phyloP scores from a whole-genome alignment of 1,140 invertebrate species.

The Micrasema minimum region DNA sequence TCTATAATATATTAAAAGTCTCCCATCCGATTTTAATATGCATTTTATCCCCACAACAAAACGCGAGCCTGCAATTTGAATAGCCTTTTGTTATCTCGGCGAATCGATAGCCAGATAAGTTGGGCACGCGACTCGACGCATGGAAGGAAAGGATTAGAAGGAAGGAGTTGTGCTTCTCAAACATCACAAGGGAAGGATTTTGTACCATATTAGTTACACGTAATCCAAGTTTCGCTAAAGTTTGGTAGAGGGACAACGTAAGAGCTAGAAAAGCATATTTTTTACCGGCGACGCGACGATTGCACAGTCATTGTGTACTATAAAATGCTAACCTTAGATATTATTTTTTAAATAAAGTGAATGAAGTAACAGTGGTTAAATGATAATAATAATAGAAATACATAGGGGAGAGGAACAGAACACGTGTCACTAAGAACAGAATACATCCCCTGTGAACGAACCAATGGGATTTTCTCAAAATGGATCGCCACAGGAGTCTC shows the following conservation, averaged over 20 bases:
- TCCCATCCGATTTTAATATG: conserved; percentile 26
- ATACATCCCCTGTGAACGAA: conserved; percentile 10
- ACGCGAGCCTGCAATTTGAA: conserved; percentile 26
- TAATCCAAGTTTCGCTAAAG: too few species aligned
- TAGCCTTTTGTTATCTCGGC: conserved; percentile 30
- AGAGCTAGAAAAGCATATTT: too few species aligned
- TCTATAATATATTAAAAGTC: neutral
- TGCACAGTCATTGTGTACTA: too few species aligned
- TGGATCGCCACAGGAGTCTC: conserved; percentile 36
- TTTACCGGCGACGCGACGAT: too few species aligned
- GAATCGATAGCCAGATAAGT: conserved; percentile 11
- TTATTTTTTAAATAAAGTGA: too few species aligned
- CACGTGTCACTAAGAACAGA: conserved; percentile 5
- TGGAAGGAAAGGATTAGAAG: conserved; percentile 13
- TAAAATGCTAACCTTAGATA: too few species aligned
- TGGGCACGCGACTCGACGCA: conserved; percentile 22
- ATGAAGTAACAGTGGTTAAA: too few species aligned
- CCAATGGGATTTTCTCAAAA: conserved; percentile 8
- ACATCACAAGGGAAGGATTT: too few species aligned
- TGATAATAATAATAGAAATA: conserved; percentile 1
- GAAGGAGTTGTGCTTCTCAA: neutral
- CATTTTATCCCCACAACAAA: conserved; percentile 23
- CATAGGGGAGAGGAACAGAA: neutral
- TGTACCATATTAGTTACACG: too few species aligned
- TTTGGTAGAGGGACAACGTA: too few species aligned